Conservation (phyloP, 2,797 vertebrate species). For the Channa striata region DNA sequence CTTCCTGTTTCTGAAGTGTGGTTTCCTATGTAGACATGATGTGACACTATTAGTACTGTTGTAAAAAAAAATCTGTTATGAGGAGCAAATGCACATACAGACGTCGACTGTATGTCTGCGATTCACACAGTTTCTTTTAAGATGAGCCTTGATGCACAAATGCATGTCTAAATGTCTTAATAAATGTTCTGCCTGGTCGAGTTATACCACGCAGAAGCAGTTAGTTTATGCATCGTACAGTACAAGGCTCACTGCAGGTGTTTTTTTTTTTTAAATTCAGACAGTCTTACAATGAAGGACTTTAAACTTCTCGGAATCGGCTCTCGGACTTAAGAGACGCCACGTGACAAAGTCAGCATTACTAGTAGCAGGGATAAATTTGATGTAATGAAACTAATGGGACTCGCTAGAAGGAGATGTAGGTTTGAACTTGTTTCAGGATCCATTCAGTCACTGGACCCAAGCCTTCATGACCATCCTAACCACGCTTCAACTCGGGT, state of each 20-base stretch:
- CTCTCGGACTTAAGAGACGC: constrained; percentile 34
- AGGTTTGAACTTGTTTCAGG: too few species aligned
- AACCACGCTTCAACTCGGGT: too few species aligned
- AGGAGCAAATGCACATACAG: background rate
- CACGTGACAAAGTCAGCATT: constrained; percentile 38
- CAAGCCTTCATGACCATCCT: too few species aligned
- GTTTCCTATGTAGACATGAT: background rate
- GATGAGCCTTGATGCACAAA: background rate
- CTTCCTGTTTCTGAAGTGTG: constrained; percentile 13
- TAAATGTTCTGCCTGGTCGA: constrained; percentile 23
- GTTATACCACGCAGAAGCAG: constrained; percentile 9
- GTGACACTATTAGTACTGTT: background rate
- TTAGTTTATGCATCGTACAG: constrained; percentile 1
- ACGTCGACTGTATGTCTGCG: too few species aligned
- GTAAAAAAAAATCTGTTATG: too few species aligned
- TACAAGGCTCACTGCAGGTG: background rate
- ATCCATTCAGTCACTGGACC: too few species aligned
- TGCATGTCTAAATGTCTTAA: background rate
- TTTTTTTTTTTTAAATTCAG: constrained; percentile 5
- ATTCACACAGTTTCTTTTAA: background rate
- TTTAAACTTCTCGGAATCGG: constrained; percentile 32
- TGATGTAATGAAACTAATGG: too few species aligned
- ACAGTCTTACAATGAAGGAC: constrained; percentile 38
- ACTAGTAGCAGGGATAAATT: background rate
- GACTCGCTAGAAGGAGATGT: too few species aligned